Evolutionary conservation across 2,113 vertebrate genomes (phyloP).

Genomic region (Kobus ellipsiprymnus): DNA sequence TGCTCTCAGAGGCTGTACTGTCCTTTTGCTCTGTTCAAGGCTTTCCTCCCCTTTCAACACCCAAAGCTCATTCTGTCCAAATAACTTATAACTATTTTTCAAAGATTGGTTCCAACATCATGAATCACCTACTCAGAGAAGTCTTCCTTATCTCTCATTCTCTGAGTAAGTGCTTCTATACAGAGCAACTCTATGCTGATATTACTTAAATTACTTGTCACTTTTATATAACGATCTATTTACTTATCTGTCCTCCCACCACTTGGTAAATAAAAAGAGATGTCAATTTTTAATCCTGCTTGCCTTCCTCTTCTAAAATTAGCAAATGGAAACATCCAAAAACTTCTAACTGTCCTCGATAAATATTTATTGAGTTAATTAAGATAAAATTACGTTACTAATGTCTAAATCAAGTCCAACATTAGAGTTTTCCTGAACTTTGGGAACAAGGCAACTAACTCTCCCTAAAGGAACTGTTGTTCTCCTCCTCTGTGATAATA

Average conservation of each 20-base stretch:
- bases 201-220: not conserved
- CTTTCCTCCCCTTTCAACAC: not conserved
- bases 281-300: not conserved
- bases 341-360: not conserved
- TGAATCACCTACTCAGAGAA: not conserved
- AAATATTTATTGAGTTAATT: not conserved
- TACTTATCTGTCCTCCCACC: not conserved
- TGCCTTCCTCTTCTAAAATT: not conserved
- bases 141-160: not conserved
- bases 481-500: not conserved
- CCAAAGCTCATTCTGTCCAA: not conserved
- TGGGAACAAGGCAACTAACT: not conserved
- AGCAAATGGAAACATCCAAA: not conserved
- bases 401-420: not conserved
- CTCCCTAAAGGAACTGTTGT: not conserved
- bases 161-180: not conserved
- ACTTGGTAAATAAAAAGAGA: not conserved
- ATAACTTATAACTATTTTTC: not conserved
- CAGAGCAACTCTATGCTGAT: not conserved
- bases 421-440: not conserved
- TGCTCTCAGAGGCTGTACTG: too few relatives aligned
- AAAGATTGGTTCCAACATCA: not conserved
- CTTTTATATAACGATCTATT: not conserved
- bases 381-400: not conserved
- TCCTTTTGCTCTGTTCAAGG: not conserved